Evolutionary conservation across 2,797 vertebrate species (phyloP).

Genomic region (Coccyzus lansbergi): DNA sequence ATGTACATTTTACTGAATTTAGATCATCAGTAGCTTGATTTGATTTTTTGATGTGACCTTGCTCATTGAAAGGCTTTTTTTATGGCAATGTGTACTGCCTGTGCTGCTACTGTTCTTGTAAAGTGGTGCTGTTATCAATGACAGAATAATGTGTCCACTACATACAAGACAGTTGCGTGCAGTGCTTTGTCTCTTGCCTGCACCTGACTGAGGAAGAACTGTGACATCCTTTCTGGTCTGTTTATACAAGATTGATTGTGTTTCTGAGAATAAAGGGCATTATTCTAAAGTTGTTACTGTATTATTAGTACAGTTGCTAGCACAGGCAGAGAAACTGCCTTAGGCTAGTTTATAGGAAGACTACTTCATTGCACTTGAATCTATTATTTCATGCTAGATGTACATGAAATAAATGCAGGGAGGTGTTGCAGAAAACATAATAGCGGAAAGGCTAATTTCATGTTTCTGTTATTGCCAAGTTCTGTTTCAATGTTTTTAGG

Average conservation of each 20-base stretch:
- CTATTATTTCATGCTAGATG: slow-evolving; percentile 5
- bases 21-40: not conserved
- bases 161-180: not conserved
- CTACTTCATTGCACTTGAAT: not conserved
- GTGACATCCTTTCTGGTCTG: not conserved
- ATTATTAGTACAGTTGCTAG: not conserved
- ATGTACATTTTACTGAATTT: not conserved
- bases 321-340: slow-evolving; percentile 22
- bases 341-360: not conserved
- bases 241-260: not conserved
- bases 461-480: not conserved
- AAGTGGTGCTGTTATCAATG: not conserved
- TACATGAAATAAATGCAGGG: not conserved
- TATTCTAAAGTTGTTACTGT: slow-evolving; percentile 14
- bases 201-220: not conserved
- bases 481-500: not conserved
- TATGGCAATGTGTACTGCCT: not conserved
- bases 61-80: not conserved
- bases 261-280: not conserved
- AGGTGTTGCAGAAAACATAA: not conserved
- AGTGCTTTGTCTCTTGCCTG: not conserved
- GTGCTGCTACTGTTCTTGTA: not conserved
- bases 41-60: not conserved
- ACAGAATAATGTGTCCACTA: not conserved
- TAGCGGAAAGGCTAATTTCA: not conserved